Evolutionary conservation across 2,113 vertebrate genomes (phyloP).

Genomic region (Entelurus aequoreus): DNA sequence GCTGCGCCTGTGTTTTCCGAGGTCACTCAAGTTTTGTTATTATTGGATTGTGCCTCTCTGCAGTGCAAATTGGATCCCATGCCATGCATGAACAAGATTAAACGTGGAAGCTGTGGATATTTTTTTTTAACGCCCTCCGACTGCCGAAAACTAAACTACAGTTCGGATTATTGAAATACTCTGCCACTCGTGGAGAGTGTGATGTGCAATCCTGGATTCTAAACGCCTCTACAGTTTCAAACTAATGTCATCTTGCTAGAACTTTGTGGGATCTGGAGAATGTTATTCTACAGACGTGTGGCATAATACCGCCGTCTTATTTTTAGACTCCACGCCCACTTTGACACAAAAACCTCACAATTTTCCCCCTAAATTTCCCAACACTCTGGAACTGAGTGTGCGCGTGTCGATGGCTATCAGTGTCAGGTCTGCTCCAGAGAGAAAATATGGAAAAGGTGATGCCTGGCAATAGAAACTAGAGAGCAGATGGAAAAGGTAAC

Average conservation of each 20-base stretch:
- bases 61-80: constrained; percentile 52
- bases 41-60: constrained; percentile 11
- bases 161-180: constrained; percentile 44
- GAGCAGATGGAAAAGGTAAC: constrained; percentile 28
- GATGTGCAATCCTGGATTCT: too few relatives aligned
- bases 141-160: constrained; percentile 32
- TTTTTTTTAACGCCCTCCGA: constrained; percentile 44
- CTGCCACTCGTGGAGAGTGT: background rate
- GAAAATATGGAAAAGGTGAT: constrained; percentile 25
- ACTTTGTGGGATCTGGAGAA: constrained; percentile 65
- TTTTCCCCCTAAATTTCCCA: constrained; percentile 13
- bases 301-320: constrained; percentile 20
- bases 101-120: constrained; percentile 45
- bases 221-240: too few relatives aligned
- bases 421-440: constrained; percentile 22
- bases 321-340: constrained; percentile 5
- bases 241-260: constrained; percentile 21
- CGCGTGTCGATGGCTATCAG: constrained; percentile 40
- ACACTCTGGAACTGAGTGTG: constrained; percentile 21
- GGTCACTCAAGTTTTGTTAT: background rate
- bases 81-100: constrained; percentile 52
- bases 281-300: constrained; percentile 67
- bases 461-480: constrained; percentile 20
- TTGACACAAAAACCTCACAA: constrained; percentile 1
- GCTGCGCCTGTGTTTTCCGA: background rate